Conservation (phyloP, 2,888 invertebrate genomes). For the Andrena praecox region DNA sequence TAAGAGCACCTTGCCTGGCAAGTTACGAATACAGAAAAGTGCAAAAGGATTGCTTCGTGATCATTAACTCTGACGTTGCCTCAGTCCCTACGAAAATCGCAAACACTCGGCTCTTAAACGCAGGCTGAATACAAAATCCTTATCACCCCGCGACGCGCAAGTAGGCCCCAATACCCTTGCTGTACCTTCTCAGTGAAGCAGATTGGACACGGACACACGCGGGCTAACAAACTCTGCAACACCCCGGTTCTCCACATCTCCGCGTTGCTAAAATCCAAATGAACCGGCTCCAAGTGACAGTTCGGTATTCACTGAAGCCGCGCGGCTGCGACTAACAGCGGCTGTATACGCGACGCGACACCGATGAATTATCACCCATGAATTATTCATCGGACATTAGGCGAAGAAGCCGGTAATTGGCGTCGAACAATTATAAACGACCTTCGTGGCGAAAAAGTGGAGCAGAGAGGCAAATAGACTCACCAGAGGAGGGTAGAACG, state of each 20-base stretch:
- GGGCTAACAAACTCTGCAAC: not conserved
- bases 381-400: slow-evolving; percentile 30
- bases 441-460: not conserved
- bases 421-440: slow-evolving; percentile 4
- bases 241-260: not conserved
- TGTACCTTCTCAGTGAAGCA: not conserved
- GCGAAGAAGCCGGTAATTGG: slow-evolving; percentile 25
- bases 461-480: slow-evolving; percentile 85
- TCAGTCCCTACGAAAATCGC: too few species aligned
- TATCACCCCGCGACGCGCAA: not conserved
- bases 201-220: not conserved
- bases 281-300: too few species aligned
- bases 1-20: too few species aligned
- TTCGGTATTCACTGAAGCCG: not conserved
- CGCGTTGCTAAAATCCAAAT: not conserved
- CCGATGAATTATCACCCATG: slow-evolving; percentile 11
- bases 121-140: not conserved
- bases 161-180: not conserved
- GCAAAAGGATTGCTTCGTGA: too few species aligned
- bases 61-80: too few species aligned
- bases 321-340: not conserved
- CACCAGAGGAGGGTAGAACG: slow-evolving; percentile 98
- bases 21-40: too few species aligned
- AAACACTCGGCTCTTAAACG: too few species aligned
- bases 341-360: too few species aligned